Base-by-base conservation (phyloP, 2,797 vertebrate genomes). In the Poecilia picta region DNA sequence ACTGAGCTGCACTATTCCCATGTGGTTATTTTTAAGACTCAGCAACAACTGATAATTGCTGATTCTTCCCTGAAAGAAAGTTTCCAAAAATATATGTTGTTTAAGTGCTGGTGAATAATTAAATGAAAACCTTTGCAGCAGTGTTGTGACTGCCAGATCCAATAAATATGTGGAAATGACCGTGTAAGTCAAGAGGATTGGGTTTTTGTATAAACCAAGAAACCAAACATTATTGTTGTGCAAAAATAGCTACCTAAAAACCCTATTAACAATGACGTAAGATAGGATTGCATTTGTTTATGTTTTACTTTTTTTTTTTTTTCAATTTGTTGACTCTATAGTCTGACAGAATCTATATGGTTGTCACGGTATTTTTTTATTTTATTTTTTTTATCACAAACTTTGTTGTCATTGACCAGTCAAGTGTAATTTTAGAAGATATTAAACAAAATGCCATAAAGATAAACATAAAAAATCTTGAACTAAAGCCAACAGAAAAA, bases 31-130 rank as follows among this genome's bases (percentile, higher is more conserved):
- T 53, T 70, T 77, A 43, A 72, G 72, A 25, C 47, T 78, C 77
- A 75, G 85, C 62, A 51, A 83, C 79, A 79, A 41, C 70, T 74
- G 79, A 86, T 82, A 82, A 85, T 81, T 75, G 68, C 18, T 73
- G 78, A 87, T 84, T 75, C 77, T 83, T 80, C 53, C 72, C 4
- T 1, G 64, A 84, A 72, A 76, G 47, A 75, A 20, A 1, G 36
- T 80, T 47, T 41, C 66, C 41, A 10, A 31, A 62, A 39, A 23
- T n/a, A 12, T 39, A 13, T 11, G 23, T 43, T 43, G 8, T 11
- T 77, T 20, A 23, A 23, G 15, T 0, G 41, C 2, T 57, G 0
- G 25, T 80, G 78, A 74, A 4, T 20, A 77, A 75, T 79, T 2
- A 18, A 71, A 82, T 74, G 11, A 41, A 25, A 79, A 70, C 71